Evolutionary conservation across 2,888 invertebrate species (phyloP).

Genomic region (Mesochorus sp.): DNA sequence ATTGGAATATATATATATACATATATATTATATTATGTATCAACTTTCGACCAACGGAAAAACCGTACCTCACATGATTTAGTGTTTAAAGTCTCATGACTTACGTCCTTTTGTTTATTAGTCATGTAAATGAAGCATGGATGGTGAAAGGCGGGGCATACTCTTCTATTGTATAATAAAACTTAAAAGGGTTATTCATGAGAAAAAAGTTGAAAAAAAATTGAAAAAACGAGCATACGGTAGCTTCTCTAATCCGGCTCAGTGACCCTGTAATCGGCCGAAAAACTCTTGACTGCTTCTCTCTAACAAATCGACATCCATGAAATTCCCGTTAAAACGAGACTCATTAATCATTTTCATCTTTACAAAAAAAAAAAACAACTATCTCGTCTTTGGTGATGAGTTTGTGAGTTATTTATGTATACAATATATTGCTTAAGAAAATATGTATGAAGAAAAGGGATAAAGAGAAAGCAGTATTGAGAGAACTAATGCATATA

Average conservation of each 20-base stretch:
- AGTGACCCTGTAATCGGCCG: constrained; percentile 25
- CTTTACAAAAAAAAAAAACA: no score
- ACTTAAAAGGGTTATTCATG: constrained; percentile 14
- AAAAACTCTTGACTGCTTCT: constrained; percentile 5
- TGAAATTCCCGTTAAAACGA: constrained; percentile 45
- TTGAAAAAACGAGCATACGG: constrained; percentile 15
- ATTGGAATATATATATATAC: not conserved
- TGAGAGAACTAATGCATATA: constrained; percentile 44
- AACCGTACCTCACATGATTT: not conserved
- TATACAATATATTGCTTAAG: not conserved
- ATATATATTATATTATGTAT: no score
- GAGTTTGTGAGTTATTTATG: constrained; percentile 8
- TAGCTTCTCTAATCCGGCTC: constrained; percentile 36
- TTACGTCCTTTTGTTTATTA: not conserved
- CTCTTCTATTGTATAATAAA: not conserved
- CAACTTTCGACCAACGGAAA: not conserved
- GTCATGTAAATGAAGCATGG: not conserved
- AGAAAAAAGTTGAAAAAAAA: constrained; percentile 12
- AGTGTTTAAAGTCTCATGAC: not conserved
- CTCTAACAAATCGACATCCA: constrained; percentile 39
- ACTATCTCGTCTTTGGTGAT: constrained; percentile 2
- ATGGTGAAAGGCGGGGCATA: not conserved
- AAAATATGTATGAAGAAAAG: not conserved
- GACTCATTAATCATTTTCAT: constrained; percentile 44
- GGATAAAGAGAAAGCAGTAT: not conserved